Conservation (phyloP, 92 coral and sea anemone species). For the Actinernus sp. region DNA sequence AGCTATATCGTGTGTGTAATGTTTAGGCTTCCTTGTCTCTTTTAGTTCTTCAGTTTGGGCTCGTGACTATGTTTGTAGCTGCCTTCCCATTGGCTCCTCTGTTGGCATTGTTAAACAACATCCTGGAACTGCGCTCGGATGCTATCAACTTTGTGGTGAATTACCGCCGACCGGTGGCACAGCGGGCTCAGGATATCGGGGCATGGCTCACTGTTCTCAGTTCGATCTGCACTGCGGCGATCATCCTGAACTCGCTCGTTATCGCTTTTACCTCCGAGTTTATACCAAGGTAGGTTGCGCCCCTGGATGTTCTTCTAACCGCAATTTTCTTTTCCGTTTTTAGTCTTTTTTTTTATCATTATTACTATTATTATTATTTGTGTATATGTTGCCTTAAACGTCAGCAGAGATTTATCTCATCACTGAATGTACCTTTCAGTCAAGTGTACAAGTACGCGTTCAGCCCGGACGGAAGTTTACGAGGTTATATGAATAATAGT, state of each 20-base stretch:
- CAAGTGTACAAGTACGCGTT: constrained; percentile 82
- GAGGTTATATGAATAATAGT: constrained; percentile 90
- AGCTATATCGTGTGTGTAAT: too few relatives aligned
- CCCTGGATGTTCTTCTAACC: neutral
- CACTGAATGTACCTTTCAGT: too few relatives aligned
- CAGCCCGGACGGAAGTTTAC: constrained; percentile 82
- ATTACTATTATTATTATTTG: too few relatives aligned
- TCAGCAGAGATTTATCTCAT: too few relatives aligned
- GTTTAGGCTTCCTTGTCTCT: too few relatives aligned
- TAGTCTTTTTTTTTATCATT: neutral
- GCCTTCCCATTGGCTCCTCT: constrained; percentile 98
- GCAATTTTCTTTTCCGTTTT: neutral
- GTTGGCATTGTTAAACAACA: constrained; percentile 94
- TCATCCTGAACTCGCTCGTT: constrained; percentile 92
- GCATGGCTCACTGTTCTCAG: constrained; percentile 87
- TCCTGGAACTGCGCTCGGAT: constrained; percentile 89
- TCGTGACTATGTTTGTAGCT: constrained; percentile 98
- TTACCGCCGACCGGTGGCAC: constrained; percentile 95
- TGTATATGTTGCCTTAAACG: too few relatives aligned
- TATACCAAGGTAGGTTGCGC: constrained; percentile 92
- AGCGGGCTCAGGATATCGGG: constrained; percentile 91
- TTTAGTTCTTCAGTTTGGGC: constrained; percentile 94
- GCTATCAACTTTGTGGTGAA: constrained; percentile 93
- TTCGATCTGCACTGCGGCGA: constrained; percentile 77
- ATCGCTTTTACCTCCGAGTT: constrained; percentile 96